Conservation (phyloP, 2,888 invertebrate species). For the Gibbula magus region DNA sequence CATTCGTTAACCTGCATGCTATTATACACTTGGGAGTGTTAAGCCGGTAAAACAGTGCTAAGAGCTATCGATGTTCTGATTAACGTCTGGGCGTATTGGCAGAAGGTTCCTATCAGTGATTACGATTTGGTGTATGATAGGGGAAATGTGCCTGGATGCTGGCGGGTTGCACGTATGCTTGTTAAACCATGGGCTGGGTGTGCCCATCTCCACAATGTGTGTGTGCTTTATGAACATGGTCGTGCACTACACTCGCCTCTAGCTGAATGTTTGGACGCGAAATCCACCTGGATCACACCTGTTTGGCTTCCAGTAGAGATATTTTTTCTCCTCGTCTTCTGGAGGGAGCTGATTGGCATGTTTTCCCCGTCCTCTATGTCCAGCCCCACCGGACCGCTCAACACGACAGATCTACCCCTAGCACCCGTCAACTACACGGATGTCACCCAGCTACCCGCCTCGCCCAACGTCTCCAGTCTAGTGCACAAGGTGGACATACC, state of each 20-base stretch:
- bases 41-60: no score
- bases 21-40: no score
- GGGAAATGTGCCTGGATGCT: no score
- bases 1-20: no score
- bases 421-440: slow-evolving; percentile 17
- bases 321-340: not conserved
- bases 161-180: no score
- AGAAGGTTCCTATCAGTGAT: no score
- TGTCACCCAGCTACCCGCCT: not conserved
- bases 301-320: not conserved
- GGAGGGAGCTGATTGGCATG: not conserved
- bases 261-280: slow-evolving; percentile 11
- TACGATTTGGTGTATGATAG: no score
- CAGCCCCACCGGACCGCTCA: not conserved
- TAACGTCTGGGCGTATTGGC: no score
- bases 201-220: not conserved
- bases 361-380: not conserved
- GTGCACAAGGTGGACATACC: not conserved
- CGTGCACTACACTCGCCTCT: not conserved
- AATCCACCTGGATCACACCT: not conserved
- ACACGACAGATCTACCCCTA: not conserved
- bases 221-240: not conserved
- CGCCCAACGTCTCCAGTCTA: slow-evolving; percentile 10
- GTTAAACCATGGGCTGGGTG: not conserved
- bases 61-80: no score